Evolutionary conservation across 2,888 invertebrate genomes (phyloP).

Genomic region (Tiliacea aurago): DNA sequence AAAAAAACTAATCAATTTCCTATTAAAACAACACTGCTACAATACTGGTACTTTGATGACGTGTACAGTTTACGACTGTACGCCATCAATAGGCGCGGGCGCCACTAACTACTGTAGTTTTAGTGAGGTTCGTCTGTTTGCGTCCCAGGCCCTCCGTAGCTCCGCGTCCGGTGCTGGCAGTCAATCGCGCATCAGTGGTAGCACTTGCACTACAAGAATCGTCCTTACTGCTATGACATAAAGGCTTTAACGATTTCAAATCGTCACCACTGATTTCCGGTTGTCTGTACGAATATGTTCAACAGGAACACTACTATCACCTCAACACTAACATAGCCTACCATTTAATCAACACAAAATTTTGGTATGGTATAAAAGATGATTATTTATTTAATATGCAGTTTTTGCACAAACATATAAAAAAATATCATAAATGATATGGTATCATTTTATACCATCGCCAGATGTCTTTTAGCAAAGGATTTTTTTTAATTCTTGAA

Average conservation of each 20-base stretch:
- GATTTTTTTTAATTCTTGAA: neutral
- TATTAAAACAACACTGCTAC: slow-evolving; percentile 16
- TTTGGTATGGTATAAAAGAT: slow-evolving; percentile 8
- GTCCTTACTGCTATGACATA: neutral
- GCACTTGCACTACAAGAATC: neutral
- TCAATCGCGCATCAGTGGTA: neutral
- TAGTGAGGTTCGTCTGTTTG: neutral
- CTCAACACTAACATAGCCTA: neutral
- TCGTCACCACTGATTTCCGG: neutral
- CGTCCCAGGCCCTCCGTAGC: neutral
- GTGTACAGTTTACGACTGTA: neutral
- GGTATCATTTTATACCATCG: neutral
- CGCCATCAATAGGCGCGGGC: neutral
- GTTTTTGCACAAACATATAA: slow-evolving; percentile 22
- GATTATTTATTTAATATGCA: slow-evolving; percentile 7
- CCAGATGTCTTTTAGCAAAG: neutral
- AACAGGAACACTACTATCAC: neutral
- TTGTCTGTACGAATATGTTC: neutral
- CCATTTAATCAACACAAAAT: slow-evolving; percentile 1
- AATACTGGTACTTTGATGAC: slow-evolving; percentile 37
- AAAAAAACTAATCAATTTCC: neutral
- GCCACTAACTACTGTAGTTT: neutral
- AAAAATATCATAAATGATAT: slow-evolving; percentile 18
- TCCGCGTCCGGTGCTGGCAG: neutral
- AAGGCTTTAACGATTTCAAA: neutral